Conservation (phyloP, 2,113 vertebrate genomes). For the Muntiacus muntjak region DNA sequence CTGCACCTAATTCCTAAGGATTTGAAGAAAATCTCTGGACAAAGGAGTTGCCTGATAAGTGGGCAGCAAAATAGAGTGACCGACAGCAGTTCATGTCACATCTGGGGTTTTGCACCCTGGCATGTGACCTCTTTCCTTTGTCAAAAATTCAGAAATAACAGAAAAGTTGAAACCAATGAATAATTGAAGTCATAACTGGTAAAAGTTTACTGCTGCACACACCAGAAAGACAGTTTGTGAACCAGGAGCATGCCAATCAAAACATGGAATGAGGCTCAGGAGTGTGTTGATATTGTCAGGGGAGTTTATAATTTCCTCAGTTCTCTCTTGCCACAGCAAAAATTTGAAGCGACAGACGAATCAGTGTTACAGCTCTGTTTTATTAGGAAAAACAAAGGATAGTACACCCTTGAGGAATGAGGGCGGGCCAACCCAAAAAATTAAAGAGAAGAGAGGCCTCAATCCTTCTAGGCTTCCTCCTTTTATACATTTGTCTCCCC, state of each 20-base stretch:
- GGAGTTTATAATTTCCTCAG: background rate
- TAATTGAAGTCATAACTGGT: background rate
- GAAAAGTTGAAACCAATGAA: background rate
- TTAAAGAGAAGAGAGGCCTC: background rate
- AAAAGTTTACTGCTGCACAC: background rate
- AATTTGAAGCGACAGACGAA: background rate
- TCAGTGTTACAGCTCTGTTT: background rate
- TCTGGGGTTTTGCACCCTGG: background rate
- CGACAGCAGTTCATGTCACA: background rate
- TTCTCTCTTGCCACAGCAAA: background rate
- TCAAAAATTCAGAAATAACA: background rate
- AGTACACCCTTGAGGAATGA: background rate
- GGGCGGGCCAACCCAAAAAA: background rate
- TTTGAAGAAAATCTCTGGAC: background rate
- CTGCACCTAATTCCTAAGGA: background rate
- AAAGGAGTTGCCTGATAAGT: background rate
- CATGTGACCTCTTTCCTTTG: background rate
- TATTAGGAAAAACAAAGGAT: background rate
- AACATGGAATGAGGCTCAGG: background rate
- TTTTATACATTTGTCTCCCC: background rate
- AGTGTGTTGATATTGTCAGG: background rate
- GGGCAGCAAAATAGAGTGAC: background rate
- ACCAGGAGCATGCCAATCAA: background rate
- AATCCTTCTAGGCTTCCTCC: background rate
- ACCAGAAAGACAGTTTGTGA: background rate